Base-by-base conservation (phyloP, 2,797 vertebrate genomes). In the Monodelphis domestica region DNA sequence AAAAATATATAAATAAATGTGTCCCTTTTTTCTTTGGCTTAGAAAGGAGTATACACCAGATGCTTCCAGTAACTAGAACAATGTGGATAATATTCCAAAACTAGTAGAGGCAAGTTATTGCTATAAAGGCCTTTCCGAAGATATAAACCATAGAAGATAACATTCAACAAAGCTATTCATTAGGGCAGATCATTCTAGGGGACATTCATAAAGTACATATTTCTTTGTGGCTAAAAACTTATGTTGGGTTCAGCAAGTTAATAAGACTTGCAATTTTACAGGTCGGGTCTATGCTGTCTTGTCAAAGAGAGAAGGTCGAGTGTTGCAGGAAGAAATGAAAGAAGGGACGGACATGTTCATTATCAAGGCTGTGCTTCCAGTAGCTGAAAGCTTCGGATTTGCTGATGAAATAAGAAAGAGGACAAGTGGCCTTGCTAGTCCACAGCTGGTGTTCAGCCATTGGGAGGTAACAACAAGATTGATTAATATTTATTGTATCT, bases 351-450 rank as follows among this genome's bases (percentile, higher is more conserved):
- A 99, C 93, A 98, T 99, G 98, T 99, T 99, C 98, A 99, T 99
- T 98, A 99, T 99, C 97, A 99, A 99, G 97, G 99, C 99, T 0
- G 98, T 99, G 52, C 98, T 99, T 94, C 99, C 99, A 0, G 99
- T 99, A 52, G 99, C 99, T 0, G 99, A 99, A 96, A 99, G 99
- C 98, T 99, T 99, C 9, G 99, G 99, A 4, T 99, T 99, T 91
- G 99, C 99, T 0, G 99, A 99, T 70, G 99, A 99, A 97, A 99
- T 99, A 98, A 98, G 99, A 96, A 99, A 99, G 97, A 98, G 99
- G 96, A 99, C 99, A 14, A 99, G 99, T n/a, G 99, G 99, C 91
- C 97, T 99, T 98, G 99, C 99, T 96, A 99, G 99, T 97, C 99
- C 99, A 0, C 99, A 99, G 97, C 98, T 99, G 97, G 98, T 99